Base-by-base conservation (phyloP, 2,888 invertebrate genomes). In the Erebia ligea region DNA sequence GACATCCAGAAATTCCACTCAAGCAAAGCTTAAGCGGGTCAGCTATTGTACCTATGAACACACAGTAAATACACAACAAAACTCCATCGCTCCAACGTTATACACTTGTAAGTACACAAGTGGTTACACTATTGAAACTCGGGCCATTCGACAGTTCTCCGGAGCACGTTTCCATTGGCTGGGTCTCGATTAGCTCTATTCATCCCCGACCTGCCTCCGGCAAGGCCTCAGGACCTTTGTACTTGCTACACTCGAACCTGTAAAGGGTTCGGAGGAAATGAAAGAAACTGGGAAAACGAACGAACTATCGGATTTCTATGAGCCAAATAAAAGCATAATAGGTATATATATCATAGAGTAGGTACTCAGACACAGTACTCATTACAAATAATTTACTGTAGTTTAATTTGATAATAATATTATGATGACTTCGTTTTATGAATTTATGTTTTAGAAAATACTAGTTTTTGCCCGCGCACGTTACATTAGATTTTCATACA, bases 181-280 rank as follows among this genome's bases (percentile, higher is more conserved):
- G 76, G 72, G 59, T 76, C 77, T 74, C 78, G 76, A 77, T 77
- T 80, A 76, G 74, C 74, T 77, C 75, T 66, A 75, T 76, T 78
- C 76, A 76, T 64, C 71, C 76, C 69, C 71, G 61, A 79, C 78
- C 79, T 77, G 81, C 77, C 77, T 67, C 73, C 68, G 76, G 76
- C 75, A 72, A 72, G 76, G 70, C 70, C 73, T 70, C 73, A 64
- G 67, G 71, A 66, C 71, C 73, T 71, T 63, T 68, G 67, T 69
- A 72, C 48, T 69, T 17, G 68, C 65, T 50, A 65, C 61, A 57
- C 61, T 65, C 69, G 50, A 67, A 67, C 61, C 68, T 68, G 45
- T 56, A 56, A 58, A 70, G 65, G 65, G 65, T 63, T 65, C 21
- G 42, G 19, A 17, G 34, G 34, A 40, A 65, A 5, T 4, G 45